Evolutionary conservation across 2,888 invertebrate genomes (phyloP).

Genomic region (Hesperia comma): DNA sequence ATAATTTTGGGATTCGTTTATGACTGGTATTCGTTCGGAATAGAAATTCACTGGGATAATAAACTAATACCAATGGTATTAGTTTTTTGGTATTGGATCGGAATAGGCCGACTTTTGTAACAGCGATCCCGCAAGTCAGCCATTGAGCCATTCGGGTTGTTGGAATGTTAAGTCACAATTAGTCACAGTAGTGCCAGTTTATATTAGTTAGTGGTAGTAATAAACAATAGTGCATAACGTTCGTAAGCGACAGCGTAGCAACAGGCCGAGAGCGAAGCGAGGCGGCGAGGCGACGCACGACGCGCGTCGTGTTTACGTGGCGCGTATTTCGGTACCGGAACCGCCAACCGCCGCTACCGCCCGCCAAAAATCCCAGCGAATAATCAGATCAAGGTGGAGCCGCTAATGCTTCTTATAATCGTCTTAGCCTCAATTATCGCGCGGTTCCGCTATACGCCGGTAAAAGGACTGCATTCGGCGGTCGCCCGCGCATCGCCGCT

Average conservation of each 20-base stretch:
- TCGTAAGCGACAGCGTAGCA: conserved; percentile 6
- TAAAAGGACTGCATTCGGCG: conserved; percentile 8
- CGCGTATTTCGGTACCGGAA: conserved; percentile 78
- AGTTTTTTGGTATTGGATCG: no score
- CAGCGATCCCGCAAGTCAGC: no score
- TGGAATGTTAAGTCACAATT: no score
- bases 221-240: conserved; percentile 29
- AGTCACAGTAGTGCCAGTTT: no score
- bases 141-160: no score
- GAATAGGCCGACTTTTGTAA: no score
- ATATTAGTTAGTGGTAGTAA: conserved; percentile 1
- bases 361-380: conserved; percentile 70
- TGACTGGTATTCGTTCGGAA: no score
- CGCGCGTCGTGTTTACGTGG: conserved; percentile 66
- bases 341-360: conserved; percentile 69
- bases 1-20: no score
- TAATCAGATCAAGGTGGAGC: conserved; percentile 75
- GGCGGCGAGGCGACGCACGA: conserved; percentile 44
- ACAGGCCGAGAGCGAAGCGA: conserved; percentile 15
- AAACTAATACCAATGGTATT: no score
- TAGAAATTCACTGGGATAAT: no score
- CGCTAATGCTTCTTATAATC: conserved; percentile 46
- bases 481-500: neutral
- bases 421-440: conserved; percentile 45
- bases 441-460: conserved; percentile 26